Percentiles rank a stretch among this genome's conserved stretches.
phyloP scores from a whole-genome alignment of 2,888 invertebrate species.

The Athalia rosae region DNA sequence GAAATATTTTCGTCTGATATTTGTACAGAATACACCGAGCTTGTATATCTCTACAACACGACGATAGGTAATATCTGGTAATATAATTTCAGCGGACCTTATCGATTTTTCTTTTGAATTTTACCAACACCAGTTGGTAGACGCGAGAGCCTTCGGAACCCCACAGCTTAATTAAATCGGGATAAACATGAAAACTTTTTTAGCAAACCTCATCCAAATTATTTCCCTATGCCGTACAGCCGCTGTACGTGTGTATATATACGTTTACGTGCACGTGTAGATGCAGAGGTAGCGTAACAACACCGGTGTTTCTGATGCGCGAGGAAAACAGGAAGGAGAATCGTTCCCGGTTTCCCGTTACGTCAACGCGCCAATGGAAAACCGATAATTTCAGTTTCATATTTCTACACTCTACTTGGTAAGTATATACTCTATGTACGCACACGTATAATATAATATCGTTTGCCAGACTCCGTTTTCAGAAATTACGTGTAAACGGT shows the following conservation, averaged over 20 bases:
- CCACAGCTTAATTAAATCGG: constrained; percentile 37
- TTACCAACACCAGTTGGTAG: neutral
- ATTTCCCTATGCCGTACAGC: neutral
- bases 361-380: constrained; percentile 29
- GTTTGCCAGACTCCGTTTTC: neutral
- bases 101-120: constrained; percentile 33
- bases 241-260: no score
- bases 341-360: neutral
- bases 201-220: constrained; percentile 19
- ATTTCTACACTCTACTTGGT: neutral
- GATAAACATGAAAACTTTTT: constrained; percentile 26
- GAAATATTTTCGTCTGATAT: no score
- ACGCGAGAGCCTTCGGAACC: neutral
- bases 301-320: neutral
- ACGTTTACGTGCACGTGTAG: no score
- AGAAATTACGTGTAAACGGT: no score
- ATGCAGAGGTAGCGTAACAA: no score
- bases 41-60: no score
- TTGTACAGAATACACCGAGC: no score
- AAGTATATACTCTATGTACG: neutral
- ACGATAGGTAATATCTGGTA: no score
- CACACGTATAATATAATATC: neutral
- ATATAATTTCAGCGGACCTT: neutral
- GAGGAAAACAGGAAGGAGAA: neutral
- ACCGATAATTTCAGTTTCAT: constrained; percentile 38